Percentiles rank a stretch among this genome's conserved stretches.
These are phyloP conservation scores for Paraplagusia blochii DNA, from an alignment of 2,113 vertebrate species.

Conservation along the genomic window DNA sequence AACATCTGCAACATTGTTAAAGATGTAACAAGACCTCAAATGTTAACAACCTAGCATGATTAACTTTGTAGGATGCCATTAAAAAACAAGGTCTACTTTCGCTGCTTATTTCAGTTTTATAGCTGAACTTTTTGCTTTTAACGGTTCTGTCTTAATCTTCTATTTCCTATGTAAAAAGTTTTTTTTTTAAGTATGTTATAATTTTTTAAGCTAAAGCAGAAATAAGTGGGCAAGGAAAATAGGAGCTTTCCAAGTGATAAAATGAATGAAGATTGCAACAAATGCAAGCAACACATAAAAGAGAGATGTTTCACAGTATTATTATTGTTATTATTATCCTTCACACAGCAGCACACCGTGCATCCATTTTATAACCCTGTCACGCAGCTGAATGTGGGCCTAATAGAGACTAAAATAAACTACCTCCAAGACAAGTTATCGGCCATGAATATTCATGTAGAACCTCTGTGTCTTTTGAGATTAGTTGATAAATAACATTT, in stretches of 20 bases:
- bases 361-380: slow-evolving; percentile 33
- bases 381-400: slow-evolving; percentile 21
- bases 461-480: slow-evolving; percentile 27
- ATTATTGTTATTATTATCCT: too few relatives aligned
- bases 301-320: slow-evolving; percentile 13
- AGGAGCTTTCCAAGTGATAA: not conserved
- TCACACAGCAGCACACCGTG: slow-evolving; percentile 31
- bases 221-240: not conserved
- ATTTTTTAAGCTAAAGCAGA: not conserved
- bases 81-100: too few relatives aligned
- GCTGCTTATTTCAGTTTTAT: too few relatives aligned
- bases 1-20: too few relatives aligned
- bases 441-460: slow-evolving; percentile 54
- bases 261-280: not conserved
- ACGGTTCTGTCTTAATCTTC: too few relatives aligned
- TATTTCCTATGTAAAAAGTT: too few relatives aligned
- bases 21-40: too few relatives aligned
- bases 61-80: too few relatives aligned
- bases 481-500: slow-evolving; percentile 56
- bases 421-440: slow-evolving; percentile 42
- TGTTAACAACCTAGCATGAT: too few relatives aligned
- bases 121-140: too few relatives aligned
- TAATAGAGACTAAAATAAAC: slow-evolving; percentile 60
- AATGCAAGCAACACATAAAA: not conserved
- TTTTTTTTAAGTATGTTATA: too few relatives aligned